Evolutionary conservation across 2,888 invertebrate genomes (phyloP).

Genomic region (Myathropa florea): DNA sequence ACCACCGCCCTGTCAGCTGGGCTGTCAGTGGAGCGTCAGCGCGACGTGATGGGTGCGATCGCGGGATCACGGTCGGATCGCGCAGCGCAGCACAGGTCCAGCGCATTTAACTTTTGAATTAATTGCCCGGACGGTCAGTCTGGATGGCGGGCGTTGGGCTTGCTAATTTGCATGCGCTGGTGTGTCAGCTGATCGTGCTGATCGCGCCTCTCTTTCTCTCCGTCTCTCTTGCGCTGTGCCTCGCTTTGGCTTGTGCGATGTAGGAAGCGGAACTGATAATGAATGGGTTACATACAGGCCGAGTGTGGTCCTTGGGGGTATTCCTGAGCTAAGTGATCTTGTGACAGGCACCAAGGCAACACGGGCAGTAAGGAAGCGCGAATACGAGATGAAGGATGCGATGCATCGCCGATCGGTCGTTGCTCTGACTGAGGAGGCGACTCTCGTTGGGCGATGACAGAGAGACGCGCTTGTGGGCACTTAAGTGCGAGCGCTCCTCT

Average conservation of each 20-base stretch:
- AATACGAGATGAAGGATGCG: neutral
- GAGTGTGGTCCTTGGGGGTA: neutral
- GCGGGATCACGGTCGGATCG: neutral
- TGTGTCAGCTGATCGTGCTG: neutral
- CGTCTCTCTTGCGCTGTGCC: too few species aligned
- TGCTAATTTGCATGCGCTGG: conserved; percentile 40
- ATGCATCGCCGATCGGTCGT: neutral
- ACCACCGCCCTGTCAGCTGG: conserved; percentile 16
- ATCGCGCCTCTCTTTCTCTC: too few species aligned
- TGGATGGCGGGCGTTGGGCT: neutral
- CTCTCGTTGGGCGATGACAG: neutral
- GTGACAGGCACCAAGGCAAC: neutral
- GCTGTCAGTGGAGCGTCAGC: conserved; percentile 29
- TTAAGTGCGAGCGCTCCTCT: neutral
- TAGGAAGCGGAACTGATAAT: neutral
- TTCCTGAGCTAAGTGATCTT: neutral
- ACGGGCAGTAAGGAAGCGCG: neutral
- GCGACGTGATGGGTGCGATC: neutral
- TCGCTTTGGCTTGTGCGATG: neutral
- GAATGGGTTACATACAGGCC: neutral
- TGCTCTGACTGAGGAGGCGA: neutral
- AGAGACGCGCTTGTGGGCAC: neutral
- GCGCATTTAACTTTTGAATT: conserved; percentile 51
- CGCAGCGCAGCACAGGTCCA: neutral
- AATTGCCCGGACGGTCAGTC: conserved; percentile 14